A percentile compares a stretch with the other conserved stretches of the same genome.
Evolutionary conservation across 2,113 vertebrate genomes (phyloP).

Genomic region (Scortum barcoo): DNA sequence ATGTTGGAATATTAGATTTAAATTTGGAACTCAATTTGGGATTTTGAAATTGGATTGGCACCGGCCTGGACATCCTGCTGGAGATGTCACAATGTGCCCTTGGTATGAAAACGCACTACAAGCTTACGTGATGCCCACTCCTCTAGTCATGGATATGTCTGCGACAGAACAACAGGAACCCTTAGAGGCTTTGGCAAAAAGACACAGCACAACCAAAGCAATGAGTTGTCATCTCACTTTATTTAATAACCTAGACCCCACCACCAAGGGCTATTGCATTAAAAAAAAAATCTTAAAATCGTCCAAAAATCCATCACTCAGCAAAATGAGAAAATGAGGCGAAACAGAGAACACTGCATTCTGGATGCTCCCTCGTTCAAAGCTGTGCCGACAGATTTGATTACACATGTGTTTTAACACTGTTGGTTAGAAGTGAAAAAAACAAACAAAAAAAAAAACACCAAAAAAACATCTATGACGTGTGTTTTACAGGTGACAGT

Average conservation of each 20-base stretch:
- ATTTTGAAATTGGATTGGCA: constrained; percentile 35
- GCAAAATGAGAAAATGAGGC: constrained; percentile 30
- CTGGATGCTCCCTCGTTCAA: background rate
- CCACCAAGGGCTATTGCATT: constrained; percentile 56
- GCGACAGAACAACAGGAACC: background rate
- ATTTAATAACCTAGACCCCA: constrained; percentile 64
- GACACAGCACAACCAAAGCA: background rate
- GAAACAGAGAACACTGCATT: constrained; percentile 5
- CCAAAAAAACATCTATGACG: constrained; percentile 1
- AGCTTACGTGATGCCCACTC: background rate
- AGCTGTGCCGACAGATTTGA: constrained; percentile 13
- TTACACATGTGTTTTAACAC: constrained; percentile 45
- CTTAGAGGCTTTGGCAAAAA: background rate
- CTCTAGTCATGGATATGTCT: background rate
- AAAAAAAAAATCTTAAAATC: constrained; percentile 29
- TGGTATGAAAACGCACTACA: background rate
- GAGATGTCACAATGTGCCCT: background rate
- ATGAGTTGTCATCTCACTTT: constrained; percentile 62
- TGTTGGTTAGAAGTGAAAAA: background rate
- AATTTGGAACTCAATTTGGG: constrained; percentile 45
- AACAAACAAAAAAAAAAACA: too few species aligned
- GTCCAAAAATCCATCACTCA: constrained; percentile 51
- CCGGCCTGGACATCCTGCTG: background rate
- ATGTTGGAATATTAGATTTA: constrained; percentile 31
- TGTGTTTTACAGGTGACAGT: background rate